Evolutionary conservation across 2,888 invertebrate genomes (phyloP), one percentile per base, ranked within the genome.

Genomic region (Eulithis prunata): DNA sequence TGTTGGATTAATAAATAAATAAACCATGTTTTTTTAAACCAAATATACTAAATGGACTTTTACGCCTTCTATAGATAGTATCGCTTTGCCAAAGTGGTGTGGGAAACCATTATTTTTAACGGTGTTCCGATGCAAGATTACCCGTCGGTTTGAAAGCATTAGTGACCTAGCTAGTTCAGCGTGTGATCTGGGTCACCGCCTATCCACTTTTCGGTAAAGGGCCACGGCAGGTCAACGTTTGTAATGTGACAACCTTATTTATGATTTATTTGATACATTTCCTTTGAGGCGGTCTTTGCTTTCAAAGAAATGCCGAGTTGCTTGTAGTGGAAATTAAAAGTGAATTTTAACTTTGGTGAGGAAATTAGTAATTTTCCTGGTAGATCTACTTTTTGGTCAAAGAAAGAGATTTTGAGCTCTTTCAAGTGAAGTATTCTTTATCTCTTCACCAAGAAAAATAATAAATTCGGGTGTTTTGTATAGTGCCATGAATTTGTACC

Each of bases 231-330:
- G 70, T 71, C 69, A 67, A 53, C 69, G 66, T 68, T 63, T 71
- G 71, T 62, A 64, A 68, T 64, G 69, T 71, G 65, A 71, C 62
- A 65, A 57, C 62, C 41, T 62, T 68, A 55, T 63, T 68, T 71
- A 65, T 71, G 70, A 71, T 71, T 70, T 73, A 73, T 73, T 67
- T 67, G 64, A 69, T 53, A 63, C 67, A 56, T 53, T 68, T 55
- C 61, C 60, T 67, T 57, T 61, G 57, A 68, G 53, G 43, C 60
- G 46, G 52, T 10, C 45, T 61, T 57, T n/a, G 59, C 38, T 59
- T 38, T 46, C 4, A 38, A 58, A 54, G 53, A 45, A 57, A 38
- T 43, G 52, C 60, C 47, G 47, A 57, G 58, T 58, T 38, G 21
- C 52, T 57, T 64, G n/a, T n/a, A n/a, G n/a, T n/a, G n/a, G n/a